Percentiles rank a stretch among this genome's conserved stretches.
These are phyloP conservation scores for Macaca nemestrina DNA, from an alignment of 2,113 vertebrate species.

Conservation along the genomic window DNA sequence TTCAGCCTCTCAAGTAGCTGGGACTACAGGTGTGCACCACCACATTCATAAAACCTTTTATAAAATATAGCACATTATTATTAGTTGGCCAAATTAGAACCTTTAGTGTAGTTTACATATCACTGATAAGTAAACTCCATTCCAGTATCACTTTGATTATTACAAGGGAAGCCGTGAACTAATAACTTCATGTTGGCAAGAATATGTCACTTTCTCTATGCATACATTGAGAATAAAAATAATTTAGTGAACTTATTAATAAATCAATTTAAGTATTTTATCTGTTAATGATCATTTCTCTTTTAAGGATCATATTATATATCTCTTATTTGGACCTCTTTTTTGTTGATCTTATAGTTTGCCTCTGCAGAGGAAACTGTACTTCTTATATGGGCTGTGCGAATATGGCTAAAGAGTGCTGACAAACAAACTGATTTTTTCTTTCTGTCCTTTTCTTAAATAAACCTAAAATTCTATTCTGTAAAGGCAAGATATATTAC, in stretches of 20 bases:
- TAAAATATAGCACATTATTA: not conserved
- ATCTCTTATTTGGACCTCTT: not conserved
- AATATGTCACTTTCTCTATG: not conserved
- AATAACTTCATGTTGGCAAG: not conserved
- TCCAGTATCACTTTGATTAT: not conserved
- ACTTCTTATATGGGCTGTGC: not conserved
- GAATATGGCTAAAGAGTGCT: not conserved
- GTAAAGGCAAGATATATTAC: not conserved
- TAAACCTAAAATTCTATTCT: not conserved
- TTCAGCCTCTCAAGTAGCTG: not conserved
- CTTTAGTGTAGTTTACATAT: not conserved
- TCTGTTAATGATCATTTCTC: not conserved
- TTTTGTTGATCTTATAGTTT: not conserved
- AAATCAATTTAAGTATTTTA: not conserved
- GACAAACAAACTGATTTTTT: not conserved
- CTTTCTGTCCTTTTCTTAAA: not conserved
- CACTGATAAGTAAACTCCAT: not conserved
- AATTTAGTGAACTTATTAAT: not conserved
- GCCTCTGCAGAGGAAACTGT: not conserved
- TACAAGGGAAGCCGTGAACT: not conserved
- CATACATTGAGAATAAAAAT: not conserved
- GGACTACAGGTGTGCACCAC: not conserved
- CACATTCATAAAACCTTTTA: not conserved
- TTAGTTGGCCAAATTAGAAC: not conserved
- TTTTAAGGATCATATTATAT: not conserved